Conservation (phyloP, 2,113 vertebrate species). For the Perccottus glenii region DNA sequence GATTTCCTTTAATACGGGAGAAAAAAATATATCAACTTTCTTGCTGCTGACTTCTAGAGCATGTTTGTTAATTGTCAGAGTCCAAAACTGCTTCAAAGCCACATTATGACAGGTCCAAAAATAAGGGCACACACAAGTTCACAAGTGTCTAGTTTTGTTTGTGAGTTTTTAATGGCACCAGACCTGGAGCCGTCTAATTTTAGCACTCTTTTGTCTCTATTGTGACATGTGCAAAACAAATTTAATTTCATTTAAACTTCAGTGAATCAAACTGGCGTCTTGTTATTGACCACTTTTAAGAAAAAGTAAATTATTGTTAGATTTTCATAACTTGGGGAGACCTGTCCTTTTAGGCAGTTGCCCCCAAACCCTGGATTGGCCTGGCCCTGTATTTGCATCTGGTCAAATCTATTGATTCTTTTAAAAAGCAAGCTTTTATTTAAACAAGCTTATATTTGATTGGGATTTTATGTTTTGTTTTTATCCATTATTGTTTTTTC, state of each 20-base stretch:
- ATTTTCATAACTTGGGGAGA: too few relatives aligned
- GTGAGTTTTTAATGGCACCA: conserved; percentile 12
- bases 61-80: conserved; percentile 44
- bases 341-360: too few relatives aligned
- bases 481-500: too few relatives aligned
- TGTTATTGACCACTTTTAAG: too few relatives aligned
- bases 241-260: neutral
- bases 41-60: conserved; percentile 33
- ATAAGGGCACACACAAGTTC: conserved; percentile 41
- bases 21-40: neutral
- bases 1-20: neutral
- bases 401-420: too few relatives aligned
- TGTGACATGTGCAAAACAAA: neutral
- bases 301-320: too few relatives aligned
- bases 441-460: too few relatives aligned
- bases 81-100: conserved; percentile 33
- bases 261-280: neutral
- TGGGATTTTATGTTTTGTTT: too few relatives aligned
- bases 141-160: conserved; percentile 19
- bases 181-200: neutral
- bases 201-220: too few relatives aligned
- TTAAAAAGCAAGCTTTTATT: too few relatives aligned
- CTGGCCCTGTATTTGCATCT: too few relatives aligned
- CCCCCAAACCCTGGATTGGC: too few relatives aligned
- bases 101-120: conserved; percentile 52